Base-by-base conservation (phyloP, 1,140 invertebrate species). In the Mylabris phalerata region DNA sequence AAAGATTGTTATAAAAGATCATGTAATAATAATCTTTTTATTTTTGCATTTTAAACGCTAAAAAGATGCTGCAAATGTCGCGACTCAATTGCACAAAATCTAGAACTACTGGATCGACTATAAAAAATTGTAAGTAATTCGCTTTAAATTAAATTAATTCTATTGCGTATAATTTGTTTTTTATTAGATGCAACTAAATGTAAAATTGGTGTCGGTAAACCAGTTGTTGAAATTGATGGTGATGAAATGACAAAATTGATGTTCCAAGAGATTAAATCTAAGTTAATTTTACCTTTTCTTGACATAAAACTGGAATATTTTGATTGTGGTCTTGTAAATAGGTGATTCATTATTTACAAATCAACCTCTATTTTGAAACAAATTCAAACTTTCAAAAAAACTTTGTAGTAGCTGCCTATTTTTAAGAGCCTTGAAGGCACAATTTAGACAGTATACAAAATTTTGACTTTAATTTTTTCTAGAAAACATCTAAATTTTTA, bases 161-260 rank as follows among this genome's bases (percentile, higher is more conserved):
- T 0, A 32, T 32, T 32, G 19, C 19, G 5, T 47, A 11, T 47
- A 47, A 19, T 2, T 47, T 19, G 6, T 47, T 47, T 47, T 47
- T 44, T 9, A 11, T 42, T 41, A 75, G 72, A 72, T 72, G 66
- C 73, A 2, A 70, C 70, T 9, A 70, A 67, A 43, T 72, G 71
- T 55, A 71, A 79, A 48, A 81, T 82, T 59, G 68, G 71, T 48
- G 79, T 77, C 9, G 69, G 73, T 38, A 78, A 78, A 24, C 79
- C 86, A 38, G 80, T 90, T 32, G 87, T 89, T 40, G 87, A 90
- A 67, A 77, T 90, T 65, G 86, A 89, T 75, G 87, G 87, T 52
- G 88, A 89, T 77, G 88, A 90, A 73, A 89, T 90, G 87, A 77
- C 77, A 48, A 80, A 83, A 62, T 81, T 87, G 46, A 85, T 87